phyloP scores from a whole-genome alignment of 2,888 invertebrate genomes.

The Lasioglossum marginatum region DNA sequence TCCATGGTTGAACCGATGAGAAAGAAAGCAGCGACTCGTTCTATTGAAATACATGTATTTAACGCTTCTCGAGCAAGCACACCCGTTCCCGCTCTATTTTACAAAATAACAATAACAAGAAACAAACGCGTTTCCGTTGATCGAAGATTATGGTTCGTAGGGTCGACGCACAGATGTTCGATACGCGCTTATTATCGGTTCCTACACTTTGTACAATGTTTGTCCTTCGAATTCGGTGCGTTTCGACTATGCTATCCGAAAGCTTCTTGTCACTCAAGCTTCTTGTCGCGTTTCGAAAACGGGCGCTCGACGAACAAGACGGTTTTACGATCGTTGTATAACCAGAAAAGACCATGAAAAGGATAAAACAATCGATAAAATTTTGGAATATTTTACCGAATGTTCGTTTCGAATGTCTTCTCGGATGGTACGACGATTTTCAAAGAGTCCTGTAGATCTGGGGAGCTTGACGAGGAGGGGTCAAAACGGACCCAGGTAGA shows the following conservation, averaged over 20 bases:
- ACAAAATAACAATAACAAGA: neutral
- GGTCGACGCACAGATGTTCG: neutral
- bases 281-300: neutral
- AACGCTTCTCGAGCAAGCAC: neutral
- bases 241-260: neutral
- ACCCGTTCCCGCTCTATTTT: neutral
- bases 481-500: neutral
- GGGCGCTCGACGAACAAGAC: neutral
- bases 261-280: neutral
- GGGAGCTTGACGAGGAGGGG: neutral
- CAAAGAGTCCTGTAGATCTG: neutral
- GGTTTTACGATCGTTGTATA: neutral
- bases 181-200: neutral
- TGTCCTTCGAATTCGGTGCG: neutral
- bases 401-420: neutral
- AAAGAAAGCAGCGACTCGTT: neutral
- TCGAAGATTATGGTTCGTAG: neutral
- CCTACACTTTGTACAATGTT: conserved; percentile 1
- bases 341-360: neutral
- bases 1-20: neutral
- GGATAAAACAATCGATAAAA: neutral
- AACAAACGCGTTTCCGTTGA: neutral
- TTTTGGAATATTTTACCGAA: neutral
- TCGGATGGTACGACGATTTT: neutral
- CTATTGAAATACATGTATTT: conserved; percentile 8